Evolutionary conservation across 2,888 invertebrate genomes (phyloP).

Genomic region (Scelioninae gen. 1): DNA sequence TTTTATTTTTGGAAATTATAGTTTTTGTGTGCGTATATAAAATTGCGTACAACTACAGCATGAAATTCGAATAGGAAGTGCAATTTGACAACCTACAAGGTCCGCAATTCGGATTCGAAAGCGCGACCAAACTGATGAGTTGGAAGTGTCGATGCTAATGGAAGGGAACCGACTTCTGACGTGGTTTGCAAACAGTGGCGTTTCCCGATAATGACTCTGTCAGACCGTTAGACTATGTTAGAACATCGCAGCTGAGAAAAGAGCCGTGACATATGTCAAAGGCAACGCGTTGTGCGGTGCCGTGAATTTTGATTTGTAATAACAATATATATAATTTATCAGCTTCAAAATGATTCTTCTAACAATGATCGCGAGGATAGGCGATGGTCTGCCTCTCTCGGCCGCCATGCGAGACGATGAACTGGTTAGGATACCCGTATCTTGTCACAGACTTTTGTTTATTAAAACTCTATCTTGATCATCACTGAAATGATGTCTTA

Average conservation of each 20-base stretch:
- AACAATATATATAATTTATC: slow-evolving; percentile 7
- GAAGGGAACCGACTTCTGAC: slow-evolving; percentile 55
- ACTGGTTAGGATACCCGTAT: slow-evolving; percentile 89
- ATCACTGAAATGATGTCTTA: not conserved
- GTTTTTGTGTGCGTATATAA: too few species aligned
- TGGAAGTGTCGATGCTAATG: slow-evolving; percentile 56
- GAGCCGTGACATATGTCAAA: slow-evolving; percentile 52
- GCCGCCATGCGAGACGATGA: slow-evolving; percentile 99
- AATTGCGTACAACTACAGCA: too few species aligned
- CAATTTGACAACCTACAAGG: too few species aligned
- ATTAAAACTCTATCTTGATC: not conserved
- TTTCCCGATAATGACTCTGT: slow-evolving; percentile 23
- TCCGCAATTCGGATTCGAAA: too few species aligned
- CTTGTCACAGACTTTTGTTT: slow-evolving; percentile 2
- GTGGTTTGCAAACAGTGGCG: slow-evolving; percentile 65
- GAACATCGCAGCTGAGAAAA: slow-evolving; percentile 14
- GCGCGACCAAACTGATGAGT: slow-evolving; percentile 51
- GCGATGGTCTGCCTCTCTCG: slow-evolving; percentile 97
- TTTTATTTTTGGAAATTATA: too few species aligned
- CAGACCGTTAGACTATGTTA: slow-evolving; percentile 20
- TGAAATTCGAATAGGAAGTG: too few species aligned
- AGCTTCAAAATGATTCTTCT: slow-evolving; percentile 93
- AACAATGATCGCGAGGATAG: slow-evolving; percentile 98
- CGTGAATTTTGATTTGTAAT: slow-evolving; percentile 4
- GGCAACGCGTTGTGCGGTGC: slow-evolving; percentile 1